These are phyloP conservation scores for Drosophila carrolli DNA, from an alignment of 1,140 invertebrate genomes.

Conservation along the genomic window DNA sequence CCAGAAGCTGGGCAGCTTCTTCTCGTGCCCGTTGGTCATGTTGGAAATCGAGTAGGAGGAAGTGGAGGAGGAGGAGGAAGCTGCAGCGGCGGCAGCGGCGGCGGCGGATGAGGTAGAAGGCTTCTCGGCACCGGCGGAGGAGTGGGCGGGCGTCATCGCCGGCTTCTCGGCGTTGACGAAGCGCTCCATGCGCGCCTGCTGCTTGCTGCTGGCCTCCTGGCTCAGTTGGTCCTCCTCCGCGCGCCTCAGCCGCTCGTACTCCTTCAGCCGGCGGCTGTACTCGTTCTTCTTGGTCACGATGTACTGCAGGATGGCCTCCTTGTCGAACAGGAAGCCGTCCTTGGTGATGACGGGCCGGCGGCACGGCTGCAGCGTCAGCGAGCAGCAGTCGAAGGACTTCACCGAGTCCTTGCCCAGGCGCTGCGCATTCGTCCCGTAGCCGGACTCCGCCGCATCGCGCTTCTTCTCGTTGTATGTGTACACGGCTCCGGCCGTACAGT, in stretches of 20 bases:
- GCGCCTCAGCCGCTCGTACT: conserved; percentile 95
- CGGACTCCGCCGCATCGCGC: conserved; percentile 97
- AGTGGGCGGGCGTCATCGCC: conserved; percentile 57
- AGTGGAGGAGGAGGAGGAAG: conserved; percentile 81
- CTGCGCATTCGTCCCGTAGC: conserved; percentile 93
- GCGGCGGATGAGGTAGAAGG: conserved; percentile 47
- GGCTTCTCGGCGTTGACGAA: conserved; percentile 89
- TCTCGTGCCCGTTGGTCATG: conserved; percentile 88
- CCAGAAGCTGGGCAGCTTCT: conserved; percentile 98
- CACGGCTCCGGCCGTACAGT: conserved; percentile 98
- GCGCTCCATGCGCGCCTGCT: conserved; percentile 88
- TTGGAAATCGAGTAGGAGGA: conserved; percentile 89
- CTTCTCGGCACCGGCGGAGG: conserved; percentile 37
- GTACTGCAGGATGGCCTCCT: conserved; percentile 98
- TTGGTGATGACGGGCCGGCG: conserved; percentile 85
- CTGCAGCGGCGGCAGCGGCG: conserved; percentile 12
- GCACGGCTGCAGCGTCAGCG: conserved; percentile 95
- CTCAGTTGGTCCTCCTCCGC: conserved; percentile 88
- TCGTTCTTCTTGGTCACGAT: conserved; percentile 98
- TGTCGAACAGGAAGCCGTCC: conserved; percentile 98
- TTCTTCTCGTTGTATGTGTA: conserved; percentile 99
- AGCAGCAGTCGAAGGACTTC: conserved; percentile 99
- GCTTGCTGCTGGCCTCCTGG: conserved; percentile 85
- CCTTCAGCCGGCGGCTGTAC: conserved; percentile 94
- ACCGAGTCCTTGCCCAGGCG: conserved; percentile 96